Conservation (phyloP, 2,113 vertebrate genomes). For the Corvus hawaiiensis region DNA sequence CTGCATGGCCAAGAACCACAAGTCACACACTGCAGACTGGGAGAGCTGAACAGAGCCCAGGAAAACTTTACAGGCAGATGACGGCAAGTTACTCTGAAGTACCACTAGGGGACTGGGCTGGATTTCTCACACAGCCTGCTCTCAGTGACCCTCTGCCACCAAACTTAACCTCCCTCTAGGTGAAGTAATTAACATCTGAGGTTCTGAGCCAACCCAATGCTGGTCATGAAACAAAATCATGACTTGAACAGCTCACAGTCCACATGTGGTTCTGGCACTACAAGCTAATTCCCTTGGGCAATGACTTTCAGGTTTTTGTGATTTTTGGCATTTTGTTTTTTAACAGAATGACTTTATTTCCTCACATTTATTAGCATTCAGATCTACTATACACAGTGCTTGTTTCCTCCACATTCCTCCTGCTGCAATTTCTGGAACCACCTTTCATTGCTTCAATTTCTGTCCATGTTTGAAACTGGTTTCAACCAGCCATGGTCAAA, state of each 20-base stretch:
- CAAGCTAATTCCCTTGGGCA: not conserved
- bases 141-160: not conserved
- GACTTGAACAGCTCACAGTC: not conserved
- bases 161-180: not conserved
- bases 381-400: not conserved
- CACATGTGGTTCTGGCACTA: slow-evolving; percentile 24
- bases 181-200: not conserved
- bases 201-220: not conserved
- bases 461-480: not conserved
- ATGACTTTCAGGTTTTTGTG: slow-evolving; percentile 26
- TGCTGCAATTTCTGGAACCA: not conserved
- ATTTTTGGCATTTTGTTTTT: not conserved
- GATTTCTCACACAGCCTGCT: not conserved
- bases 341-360: not conserved
- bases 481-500: slow-evolving; percentile 22
- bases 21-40: not conserved
- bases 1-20: not conserved
- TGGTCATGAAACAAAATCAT: slow-evolving; percentile 2
- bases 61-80: slow-evolving; percentile 5
- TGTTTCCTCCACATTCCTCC: not conserved
- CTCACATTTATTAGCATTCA: not conserved
- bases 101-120: not conserved
- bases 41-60: not conserved
- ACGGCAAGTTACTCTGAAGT: not conserved
- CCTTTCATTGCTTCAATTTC: not conserved